Conservation (phyloP, 2,888 invertebrate genomes). For the Spilarctia lutea region DNA sequence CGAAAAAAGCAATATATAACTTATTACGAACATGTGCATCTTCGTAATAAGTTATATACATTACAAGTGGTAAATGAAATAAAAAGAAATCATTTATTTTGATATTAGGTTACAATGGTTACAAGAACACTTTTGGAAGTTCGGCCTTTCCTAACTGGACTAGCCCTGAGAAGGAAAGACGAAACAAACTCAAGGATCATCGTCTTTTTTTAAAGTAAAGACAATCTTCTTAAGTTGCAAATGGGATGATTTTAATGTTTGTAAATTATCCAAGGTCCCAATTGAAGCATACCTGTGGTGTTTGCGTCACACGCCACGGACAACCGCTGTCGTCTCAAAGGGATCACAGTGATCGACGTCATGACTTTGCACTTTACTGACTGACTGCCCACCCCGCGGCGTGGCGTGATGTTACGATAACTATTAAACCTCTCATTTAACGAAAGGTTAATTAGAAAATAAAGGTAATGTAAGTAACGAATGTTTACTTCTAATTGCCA, state of each 20-base stretch:
- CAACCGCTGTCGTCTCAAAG: slow-evolving; percentile 80
- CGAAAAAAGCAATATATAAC: background rate
- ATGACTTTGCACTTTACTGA: slow-evolving; percentile 68
- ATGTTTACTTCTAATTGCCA: background rate
- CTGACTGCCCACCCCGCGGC: slow-evolving; percentile 37
- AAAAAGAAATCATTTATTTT: too few species aligned
- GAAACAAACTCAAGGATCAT: too few species aligned
- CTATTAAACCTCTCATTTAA: slow-evolving; percentile 13
- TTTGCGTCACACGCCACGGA: slow-evolving; percentile 73
- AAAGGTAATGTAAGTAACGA: background rate
- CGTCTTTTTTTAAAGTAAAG: too few species aligned
- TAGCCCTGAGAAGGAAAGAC: too few species aligned
- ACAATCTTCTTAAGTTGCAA: too few species aligned
- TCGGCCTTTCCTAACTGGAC: too few species aligned
- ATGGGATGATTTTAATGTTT: too few species aligned
- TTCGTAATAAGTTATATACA: too few species aligned
- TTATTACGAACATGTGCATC: too few species aligned
- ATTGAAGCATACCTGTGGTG: slow-evolving; percentile 61
- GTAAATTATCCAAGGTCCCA: slow-evolving; percentile 31
- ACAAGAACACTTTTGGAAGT: too few species aligned
- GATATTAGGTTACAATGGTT: too few species aligned
- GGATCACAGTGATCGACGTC: slow-evolving; percentile 80
- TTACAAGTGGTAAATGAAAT: too few species aligned
- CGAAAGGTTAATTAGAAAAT: background rate
- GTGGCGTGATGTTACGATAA: slow-evolving; percentile 32